Conservation (phyloP, 2,888 invertebrate species). For the Reticulitermes lucifugus region DNA sequence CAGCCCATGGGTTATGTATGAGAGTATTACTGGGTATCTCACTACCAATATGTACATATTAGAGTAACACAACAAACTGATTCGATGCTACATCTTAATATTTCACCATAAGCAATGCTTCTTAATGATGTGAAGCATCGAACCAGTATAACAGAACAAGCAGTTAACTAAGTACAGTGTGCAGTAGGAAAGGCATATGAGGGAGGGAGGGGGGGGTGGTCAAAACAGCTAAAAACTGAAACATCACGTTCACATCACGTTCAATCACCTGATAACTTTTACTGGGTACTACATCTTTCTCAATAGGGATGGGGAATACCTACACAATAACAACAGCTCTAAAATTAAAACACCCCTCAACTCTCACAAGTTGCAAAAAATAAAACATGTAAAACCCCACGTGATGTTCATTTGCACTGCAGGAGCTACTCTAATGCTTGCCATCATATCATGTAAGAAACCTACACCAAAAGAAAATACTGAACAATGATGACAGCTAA, state of each 20-base stretch:
- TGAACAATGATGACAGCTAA: slow-evolving; percentile 23
- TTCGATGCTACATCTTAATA: not conserved
- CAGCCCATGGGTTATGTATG: slow-evolving; percentile 44
- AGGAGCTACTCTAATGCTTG: slow-evolving; percentile 45
- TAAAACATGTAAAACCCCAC: slow-evolving; percentile 17
- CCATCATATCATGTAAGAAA: slow-evolving; percentile 10
- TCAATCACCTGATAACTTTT: not conserved
- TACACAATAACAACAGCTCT: slow-evolving; percentile 2
- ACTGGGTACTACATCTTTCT: not conserved
- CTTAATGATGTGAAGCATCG: too few relatives aligned
- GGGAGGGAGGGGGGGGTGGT: not conserved
- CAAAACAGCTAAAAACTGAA: not conserved
- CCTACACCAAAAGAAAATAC: slow-evolving; percentile 28
- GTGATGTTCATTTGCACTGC: slow-evolving; percentile 50
- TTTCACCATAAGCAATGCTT: too few relatives aligned
- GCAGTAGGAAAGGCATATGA: not conserved
- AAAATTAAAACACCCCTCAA: slow-evolving; percentile 40
- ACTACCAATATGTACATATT: slow-evolving; percentile 47
- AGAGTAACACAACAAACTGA: slow-evolving; percentile 40
- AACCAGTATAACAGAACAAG: not conserved
- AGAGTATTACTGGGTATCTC: slow-evolving; percentile 48
- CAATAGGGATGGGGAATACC: not conserved
- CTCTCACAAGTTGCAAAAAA: slow-evolving; percentile 3
- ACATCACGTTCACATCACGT: not conserved
- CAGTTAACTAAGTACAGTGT: slow-evolving; percentile 16